Conservation (phyloP, 2,113 vertebrate genomes). For the Sapajus apella region DNA sequence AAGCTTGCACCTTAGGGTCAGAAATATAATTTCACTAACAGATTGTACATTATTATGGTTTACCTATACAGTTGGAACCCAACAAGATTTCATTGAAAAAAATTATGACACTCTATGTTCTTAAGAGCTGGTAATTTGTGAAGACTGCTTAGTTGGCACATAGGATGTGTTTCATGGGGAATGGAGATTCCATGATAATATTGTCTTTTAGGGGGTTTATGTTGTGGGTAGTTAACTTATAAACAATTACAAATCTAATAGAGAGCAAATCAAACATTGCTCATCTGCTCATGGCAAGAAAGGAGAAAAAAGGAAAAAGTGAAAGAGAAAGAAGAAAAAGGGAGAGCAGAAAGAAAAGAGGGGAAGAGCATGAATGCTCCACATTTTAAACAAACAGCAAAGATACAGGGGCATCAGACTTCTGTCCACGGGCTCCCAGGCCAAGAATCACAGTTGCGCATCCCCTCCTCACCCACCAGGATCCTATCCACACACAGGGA, state of each 20-base stretch:
- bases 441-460: neutral
- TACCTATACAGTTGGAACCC: slow-evolving; percentile 40
- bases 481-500: neutral
- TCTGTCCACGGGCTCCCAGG: neutral
- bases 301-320: neutral
- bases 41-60: slow-evolving; percentile 60
- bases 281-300: neutral
- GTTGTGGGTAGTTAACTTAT: neutral
- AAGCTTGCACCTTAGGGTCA: slow-evolving; percentile 53
- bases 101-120: slow-evolving; percentile 50
- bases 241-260: slow-evolving; percentile 19
- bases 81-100: slow-evolving; percentile 52
- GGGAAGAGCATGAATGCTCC: neutral
- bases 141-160: neutral
- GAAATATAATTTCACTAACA: slow-evolving; percentile 59
- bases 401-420: neutral
- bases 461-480: neutral
- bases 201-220: neutral
- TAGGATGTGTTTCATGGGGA: neutral
- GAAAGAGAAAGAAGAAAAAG: neutral
- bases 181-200: neutral
- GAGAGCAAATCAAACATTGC: neutral
- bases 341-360: neutral
- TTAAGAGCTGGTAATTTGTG: slow-evolving; percentile 37
- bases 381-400: neutral